Evolutionary conservation across 2,797 vertebrate species (phyloP).

Genomic region (Onychomys torridus): DNA sequence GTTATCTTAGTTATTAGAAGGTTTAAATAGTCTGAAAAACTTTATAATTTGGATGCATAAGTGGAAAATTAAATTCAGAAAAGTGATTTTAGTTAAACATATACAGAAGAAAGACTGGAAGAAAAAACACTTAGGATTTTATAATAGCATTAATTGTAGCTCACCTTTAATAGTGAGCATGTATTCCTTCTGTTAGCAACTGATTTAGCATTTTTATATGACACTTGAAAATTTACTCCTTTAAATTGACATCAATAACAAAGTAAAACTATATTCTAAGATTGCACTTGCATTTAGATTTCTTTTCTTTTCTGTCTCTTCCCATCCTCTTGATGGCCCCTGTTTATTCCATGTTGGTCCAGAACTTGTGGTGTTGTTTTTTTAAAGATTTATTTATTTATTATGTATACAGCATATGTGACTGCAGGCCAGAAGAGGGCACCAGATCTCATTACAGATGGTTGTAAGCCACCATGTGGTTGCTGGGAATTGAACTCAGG

Average conservation of each 20-base stretch:
- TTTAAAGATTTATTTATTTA: too few species aligned
- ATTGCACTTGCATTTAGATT: constrained; percentile 33
- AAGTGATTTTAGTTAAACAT: constrained; percentile 49
- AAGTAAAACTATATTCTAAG: constrained; percentile 61
- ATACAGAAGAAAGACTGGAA: constrained; percentile 26
- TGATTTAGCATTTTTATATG: constrained; percentile 41
- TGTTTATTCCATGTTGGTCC: background rate
- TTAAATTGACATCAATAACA: constrained; percentile 31
- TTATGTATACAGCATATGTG: too few species aligned
- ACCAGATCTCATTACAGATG: too few species aligned
- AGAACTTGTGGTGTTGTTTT: background rate
- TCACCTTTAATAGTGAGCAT: constrained; percentile 33
- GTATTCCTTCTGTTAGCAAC: constrained; percentile 44
- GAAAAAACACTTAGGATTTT: constrained; percentile 55
- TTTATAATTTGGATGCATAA: constrained; percentile 52
- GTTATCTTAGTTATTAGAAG: constrained; percentile 34
- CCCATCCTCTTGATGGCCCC: background rate
- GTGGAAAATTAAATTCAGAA: constrained; percentile 53
- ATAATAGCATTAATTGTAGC: constrained; percentile 27
- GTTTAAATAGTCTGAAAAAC: constrained; percentile 58
- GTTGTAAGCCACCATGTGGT: too few species aligned
- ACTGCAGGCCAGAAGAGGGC: too few species aligned
- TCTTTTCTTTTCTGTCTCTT: background rate
- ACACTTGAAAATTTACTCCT: constrained; percentile 27
- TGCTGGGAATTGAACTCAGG: too few species aligned